Evolutionary conservation across 2,797 vertebrate genomes (phyloP).

Genomic region (Dryobates pubescens): DNA sequence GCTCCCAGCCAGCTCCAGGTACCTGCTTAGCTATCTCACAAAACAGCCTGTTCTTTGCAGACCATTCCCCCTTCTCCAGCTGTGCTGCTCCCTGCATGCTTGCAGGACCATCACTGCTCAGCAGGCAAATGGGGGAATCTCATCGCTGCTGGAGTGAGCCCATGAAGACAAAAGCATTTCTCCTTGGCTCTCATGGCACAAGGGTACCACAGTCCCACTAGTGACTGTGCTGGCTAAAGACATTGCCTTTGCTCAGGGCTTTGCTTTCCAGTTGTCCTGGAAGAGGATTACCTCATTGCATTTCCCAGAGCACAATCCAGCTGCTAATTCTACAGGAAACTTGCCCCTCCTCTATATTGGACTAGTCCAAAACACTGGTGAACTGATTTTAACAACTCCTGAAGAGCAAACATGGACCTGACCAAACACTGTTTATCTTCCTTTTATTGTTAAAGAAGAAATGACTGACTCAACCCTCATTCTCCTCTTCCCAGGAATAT

Average conservation of each 20-base stretch:
- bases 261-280: not conserved
- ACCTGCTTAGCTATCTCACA: not conserved
- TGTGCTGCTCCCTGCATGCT: accelerated
- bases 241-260: not conserved
- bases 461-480: not conserved
- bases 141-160: not conserved
- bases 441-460: not conserved
- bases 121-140: not conserved
- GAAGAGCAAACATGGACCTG: not conserved
- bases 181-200: not conserved
- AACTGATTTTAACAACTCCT: not conserved
- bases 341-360: not conserved
- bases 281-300: accelerated
- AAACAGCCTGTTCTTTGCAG: not conserved
- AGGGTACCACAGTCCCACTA: not conserved
- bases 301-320: not conserved
- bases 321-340: not conserved
- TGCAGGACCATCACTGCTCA: not conserved
- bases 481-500: not conserved
- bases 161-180: accelerated
- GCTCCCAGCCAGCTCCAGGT: not conserved
- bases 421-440: not conserved
- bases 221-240: not conserved
- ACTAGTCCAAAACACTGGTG: not conserved
- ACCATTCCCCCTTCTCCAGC: accelerated